These are phyloP conservation scores for Hephaestus fuliginosus DNA, from an alignment of 2,797 vertebrate genomes.

Conservation along the genomic window DNA sequence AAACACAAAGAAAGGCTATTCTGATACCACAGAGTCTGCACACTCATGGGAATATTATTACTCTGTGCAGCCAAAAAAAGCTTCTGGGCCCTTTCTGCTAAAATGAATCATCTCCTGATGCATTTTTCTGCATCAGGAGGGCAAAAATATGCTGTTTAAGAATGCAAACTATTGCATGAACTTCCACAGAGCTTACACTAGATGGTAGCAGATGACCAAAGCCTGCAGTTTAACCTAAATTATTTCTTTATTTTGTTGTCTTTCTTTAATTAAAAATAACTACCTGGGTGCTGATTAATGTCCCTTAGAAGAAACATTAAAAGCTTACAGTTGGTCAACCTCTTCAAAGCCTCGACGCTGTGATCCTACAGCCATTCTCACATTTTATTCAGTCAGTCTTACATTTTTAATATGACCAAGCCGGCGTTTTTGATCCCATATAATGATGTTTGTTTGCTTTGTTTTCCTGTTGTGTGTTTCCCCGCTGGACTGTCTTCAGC, in stretches of 20 bases:
- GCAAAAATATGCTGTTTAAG: not conserved
- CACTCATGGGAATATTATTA: not conserved
- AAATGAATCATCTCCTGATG: not conserved
- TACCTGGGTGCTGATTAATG: not conserved
- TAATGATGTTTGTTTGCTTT: not conserved
- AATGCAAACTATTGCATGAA: not conserved
- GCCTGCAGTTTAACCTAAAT: not conserved
- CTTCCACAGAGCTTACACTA: not conserved
- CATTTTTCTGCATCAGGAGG: not conserved
- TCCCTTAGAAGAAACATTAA: not conserved
- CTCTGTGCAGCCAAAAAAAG: not conserved
- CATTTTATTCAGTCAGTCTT: not conserved
- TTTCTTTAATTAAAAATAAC: not conserved
- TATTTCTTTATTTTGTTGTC: not conserved
- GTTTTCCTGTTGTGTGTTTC: not conserved
- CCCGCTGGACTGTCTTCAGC: not conserved
- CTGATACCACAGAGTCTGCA: too few species aligned
- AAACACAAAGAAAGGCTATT: not conserved
- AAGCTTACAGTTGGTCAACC: not conserved
- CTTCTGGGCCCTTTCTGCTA: not conserved
- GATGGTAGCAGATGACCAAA: conserved; percentile 4
- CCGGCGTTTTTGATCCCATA: not conserved
- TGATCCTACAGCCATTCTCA: not conserved
- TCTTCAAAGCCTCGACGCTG: too few species aligned
- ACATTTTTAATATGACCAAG: too few species aligned